phyloP scores from a whole-genome alignment of 2,797 vertebrate species.

The Odontamblyopus lacepedii region DNA sequence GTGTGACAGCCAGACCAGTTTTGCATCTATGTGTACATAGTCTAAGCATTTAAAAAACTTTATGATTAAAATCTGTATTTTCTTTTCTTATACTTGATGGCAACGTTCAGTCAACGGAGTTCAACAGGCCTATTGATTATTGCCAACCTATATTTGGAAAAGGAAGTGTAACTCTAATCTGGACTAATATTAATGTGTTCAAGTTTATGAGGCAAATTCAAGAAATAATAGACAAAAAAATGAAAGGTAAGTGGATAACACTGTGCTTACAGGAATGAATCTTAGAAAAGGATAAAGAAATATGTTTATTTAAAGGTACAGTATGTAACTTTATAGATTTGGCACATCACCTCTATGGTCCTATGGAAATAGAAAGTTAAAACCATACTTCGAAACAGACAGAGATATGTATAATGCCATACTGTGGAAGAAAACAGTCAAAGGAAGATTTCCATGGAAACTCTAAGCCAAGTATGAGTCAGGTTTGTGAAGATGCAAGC shows the following conservation, averaged over 20 bases:
- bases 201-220: not conserved
- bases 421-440: too few species aligned
- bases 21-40: not conserved
- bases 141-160: not conserved
- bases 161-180: not conserved
- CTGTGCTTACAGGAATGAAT: not conserved
- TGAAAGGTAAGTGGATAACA: not conserved
- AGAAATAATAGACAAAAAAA: not conserved
- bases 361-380: too few species aligned
- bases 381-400: too few species aligned
- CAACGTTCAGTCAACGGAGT: not conserved
- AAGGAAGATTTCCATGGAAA: too few species aligned
- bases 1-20: constrained; percentile 44
- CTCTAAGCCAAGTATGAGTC: too few species aligned
- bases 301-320: too few species aligned
- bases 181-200: not conserved
- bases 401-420: too few species aligned
- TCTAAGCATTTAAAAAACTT: not conserved
- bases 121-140: not conserved
- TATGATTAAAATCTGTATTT: not conserved
- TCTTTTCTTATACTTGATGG: not conserved
- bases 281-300: too few species aligned
- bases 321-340: too few species aligned
- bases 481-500: too few species aligned
- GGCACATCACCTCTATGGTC: too few species aligned